Conservation (phyloP, 2,113 vertebrate genomes). For the Panthera tigris region DNA sequence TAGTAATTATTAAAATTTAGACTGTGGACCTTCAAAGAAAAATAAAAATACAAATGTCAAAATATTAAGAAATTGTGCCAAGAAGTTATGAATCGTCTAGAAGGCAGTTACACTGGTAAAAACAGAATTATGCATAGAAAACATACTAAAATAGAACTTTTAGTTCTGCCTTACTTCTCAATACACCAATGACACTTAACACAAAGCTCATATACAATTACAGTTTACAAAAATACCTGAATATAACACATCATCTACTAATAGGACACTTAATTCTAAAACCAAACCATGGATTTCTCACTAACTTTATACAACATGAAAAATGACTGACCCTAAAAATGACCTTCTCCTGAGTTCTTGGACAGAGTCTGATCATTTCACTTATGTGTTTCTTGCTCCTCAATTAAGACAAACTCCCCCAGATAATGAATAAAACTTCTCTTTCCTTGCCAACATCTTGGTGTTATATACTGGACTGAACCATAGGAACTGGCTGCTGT, state of each 20-base stretch:
- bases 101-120: neutral
- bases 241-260: neutral
- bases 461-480: neutral
- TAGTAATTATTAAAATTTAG: conserved; percentile 57
- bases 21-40: conserved; percentile 18
- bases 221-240: neutral
- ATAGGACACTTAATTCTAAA: neutral
- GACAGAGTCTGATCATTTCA: neutral
- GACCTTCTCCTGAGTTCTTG: neutral
- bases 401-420: neutral
- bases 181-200: neutral
- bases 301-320: neutral
- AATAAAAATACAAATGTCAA: conserved; percentile 47
- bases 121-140: neutral
- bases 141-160: neutral
- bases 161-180: neutral
- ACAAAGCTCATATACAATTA: neutral
- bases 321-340: neutral
- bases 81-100: neutral
- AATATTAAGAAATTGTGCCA: conserved; percentile 30
- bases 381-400: neutral
- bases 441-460: neutral
- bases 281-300: neutral
- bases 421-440: neutral
- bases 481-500: neutral